These are phyloP conservation scores for Apus apus DNA, from an alignment of 2,113 vertebrate species.

Conservation along the genomic window DNA sequence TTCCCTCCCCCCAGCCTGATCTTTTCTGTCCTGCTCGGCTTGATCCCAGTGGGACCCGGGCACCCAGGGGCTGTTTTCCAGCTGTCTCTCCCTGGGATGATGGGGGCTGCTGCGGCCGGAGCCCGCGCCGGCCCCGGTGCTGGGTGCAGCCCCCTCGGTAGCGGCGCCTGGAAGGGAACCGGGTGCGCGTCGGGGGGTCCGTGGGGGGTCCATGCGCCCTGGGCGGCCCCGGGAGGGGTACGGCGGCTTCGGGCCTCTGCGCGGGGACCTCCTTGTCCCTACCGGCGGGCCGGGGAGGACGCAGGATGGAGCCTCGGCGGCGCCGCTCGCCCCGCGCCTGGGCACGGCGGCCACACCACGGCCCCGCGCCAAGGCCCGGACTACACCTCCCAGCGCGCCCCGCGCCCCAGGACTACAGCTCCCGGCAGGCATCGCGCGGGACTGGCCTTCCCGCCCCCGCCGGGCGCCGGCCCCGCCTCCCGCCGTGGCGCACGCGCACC, in stretches of 20 bases:
- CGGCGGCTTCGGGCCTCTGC: not conserved
- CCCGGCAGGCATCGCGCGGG: not conserved
- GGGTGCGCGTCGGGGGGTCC: not conserved
- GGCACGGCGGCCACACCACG: accelerated
- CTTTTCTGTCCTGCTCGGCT: accelerated
- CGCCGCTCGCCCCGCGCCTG: no score
- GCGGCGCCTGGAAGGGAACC: not conserved
- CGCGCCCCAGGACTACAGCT: not conserved
- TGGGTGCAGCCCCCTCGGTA: no score
- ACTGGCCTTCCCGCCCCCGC: accelerated
- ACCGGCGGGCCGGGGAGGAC: no score
- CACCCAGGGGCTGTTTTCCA: not conserved
- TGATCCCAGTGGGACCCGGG: not conserved
- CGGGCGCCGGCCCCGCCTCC: not conserved
- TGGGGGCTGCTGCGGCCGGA: not conserved
- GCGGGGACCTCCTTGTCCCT: no score
- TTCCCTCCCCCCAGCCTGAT: not conserved
- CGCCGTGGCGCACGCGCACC: not conserved
- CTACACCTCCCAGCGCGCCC: not conserved
- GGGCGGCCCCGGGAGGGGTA: not conserved
- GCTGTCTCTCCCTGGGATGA: no score
- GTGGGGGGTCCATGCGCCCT: no score
- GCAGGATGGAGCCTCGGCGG: no score
- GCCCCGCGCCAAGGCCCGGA: no score
- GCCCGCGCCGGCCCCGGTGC: not conserved